Evolutionary conservation across 2,113 vertebrate species (phyloP), one percentile per base, ranked within the genome.

Genomic region (Nycticryphes semicollaris): DNA sequence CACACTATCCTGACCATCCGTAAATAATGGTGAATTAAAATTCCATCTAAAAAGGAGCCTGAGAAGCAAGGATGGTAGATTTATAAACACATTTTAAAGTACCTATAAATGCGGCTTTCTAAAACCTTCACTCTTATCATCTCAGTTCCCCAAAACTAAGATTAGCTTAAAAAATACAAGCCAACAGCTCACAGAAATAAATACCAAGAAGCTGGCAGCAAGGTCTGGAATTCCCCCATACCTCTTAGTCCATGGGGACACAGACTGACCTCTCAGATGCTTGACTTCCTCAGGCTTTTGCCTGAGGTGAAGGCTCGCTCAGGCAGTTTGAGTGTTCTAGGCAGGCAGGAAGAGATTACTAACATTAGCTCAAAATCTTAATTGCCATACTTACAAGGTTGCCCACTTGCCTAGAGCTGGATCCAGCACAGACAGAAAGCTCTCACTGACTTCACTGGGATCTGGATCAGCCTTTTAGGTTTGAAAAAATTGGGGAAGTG

Each of bases 151-250:
- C 41, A 18, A 70, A 76, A 76, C 15, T 63, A 70, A 93, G 47
- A 74, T 66, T 69, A 66, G 59, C 54, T 86, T 22, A 84, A 74
- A 87, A 93, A 67, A 43, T 47, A 35, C 78, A 85, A 92, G 27
- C 30, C 84, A 78, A 72, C 33, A 84, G 6, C 80, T 84, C 94
- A 60, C 62, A 86, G 62, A 94, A 93, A 93, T 72, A 94, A 89
- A 75, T 75, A 81, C 37, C 31, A 90, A 70, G 39, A 86, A 90
- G 56, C 43, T 90, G 48, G 39, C 79, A 51, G 68, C 33, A 94
- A 92, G 81, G 78, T 88, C 83, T 81, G 79, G 64, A 95, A 80
- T 54, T 92, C 31, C 60, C 80, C 43, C 76, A 60, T 21, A 63
- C 27, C 43, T 73, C 54, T 70, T 47, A 60, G 54, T 79, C 83